Percentiles rank a stretch among this genome's conserved stretches.
Evolutionary conservation across 1,140 invertebrate genomes (phyloP).

Genomic region (Panagrolaimus sp.): DNA sequence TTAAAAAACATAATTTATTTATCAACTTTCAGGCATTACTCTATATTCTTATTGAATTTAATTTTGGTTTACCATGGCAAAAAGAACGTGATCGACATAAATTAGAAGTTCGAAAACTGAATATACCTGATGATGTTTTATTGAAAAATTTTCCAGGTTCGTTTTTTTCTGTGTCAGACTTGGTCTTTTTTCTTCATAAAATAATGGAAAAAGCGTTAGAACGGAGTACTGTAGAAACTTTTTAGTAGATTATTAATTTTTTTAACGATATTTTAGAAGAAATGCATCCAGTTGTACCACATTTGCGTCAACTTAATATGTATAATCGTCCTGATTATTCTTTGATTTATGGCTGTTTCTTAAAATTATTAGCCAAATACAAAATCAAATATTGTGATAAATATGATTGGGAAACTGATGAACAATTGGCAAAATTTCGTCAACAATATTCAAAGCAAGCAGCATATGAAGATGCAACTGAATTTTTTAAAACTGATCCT

Average conservation of each 20-base stretch:
- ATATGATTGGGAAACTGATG: conserved; percentile 32
- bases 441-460: neutral
- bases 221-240: too few relatives aligned
- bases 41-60: conserved; percentile 47
- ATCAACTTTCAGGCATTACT: conserved; percentile 24
- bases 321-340: conserved; percentile 32
- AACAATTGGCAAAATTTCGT: neutral
- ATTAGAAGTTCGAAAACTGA: conserved; percentile 36
- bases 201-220: too few relatives aligned
- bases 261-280: conserved; percentile 32
- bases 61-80: conserved; percentile 48
- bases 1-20: too few relatives aligned
- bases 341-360: conserved; percentile 29
- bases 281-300: conserved; percentile 19
- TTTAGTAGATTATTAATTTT: neutral
- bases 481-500: conserved; percentile 27
- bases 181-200: too few relatives aligned
- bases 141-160: conserved; percentile 34
- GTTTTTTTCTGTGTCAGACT: neutral
- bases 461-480: conserved; percentile 21
- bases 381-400: conserved; percentile 19
- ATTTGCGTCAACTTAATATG: conserved; percentile 22
- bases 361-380: conserved; percentile 22
- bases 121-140: conserved; percentile 25
- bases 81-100: conserved; percentile 30